phyloP scores from a whole-genome alignment of 2,888 invertebrate species.

The Apamea monoglypha region DNA sequence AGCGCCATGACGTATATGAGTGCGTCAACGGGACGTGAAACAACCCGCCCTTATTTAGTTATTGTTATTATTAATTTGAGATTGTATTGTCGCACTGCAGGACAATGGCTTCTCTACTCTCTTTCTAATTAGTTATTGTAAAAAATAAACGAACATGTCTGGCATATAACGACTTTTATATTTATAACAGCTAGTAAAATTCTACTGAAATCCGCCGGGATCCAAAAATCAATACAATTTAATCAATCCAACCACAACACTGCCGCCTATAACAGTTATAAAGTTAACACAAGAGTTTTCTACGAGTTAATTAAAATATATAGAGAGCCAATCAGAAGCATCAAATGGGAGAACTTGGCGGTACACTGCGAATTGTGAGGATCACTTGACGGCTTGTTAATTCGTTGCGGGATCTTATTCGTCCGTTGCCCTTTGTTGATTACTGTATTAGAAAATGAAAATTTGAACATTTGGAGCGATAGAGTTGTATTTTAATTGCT shows the following conservation, averaged over 20 bases:
- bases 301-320: constrained; percentile 78
- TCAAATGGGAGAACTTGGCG: constrained; percentile 58
- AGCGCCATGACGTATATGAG: no score
- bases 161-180: background rate
- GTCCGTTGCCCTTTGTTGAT: constrained; percentile 56
- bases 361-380: constrained; percentile 55
- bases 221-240: constrained; percentile 58
- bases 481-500: constrained; percentile 29
- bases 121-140: background rate
- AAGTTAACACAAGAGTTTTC: constrained; percentile 68
- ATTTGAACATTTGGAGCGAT: constrained; percentile 31
- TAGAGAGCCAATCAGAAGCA: constrained; percentile 68
- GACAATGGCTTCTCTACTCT: background rate
- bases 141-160: no score
- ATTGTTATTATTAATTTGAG: background rate
- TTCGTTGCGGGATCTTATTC: constrained; percentile 68
- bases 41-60: background rate
- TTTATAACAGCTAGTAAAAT: background rate
- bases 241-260: constrained; percentile 61
- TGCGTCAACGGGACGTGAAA: no score
- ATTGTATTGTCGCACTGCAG: background rate
- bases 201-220: background rate
- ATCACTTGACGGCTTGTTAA: constrained; percentile 74
- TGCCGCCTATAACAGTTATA: constrained; percentile 56
- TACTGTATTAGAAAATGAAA: constrained; percentile 46